Percentiles rank a stretch among this genome's conserved stretches.
Conservation (phyloP, 2,888 invertebrate genomes). For the Gerris lacustris region DNA sequence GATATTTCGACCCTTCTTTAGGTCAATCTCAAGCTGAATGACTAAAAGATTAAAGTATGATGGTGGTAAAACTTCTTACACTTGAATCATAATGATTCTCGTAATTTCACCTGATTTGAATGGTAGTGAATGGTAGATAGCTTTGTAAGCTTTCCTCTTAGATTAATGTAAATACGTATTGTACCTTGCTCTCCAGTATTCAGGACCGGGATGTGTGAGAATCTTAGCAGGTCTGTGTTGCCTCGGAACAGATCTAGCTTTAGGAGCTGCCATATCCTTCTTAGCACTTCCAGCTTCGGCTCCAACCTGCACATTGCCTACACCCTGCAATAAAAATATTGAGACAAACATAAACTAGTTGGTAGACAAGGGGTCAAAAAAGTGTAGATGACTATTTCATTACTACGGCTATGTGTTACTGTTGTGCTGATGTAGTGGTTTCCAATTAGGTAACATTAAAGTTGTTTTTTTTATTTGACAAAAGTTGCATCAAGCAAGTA, state of each 20-base stretch:
- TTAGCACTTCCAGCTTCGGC: not conserved
- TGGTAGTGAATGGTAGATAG: too few relatives aligned
- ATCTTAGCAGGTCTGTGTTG: constrained; percentile 27
- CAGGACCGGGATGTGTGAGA: constrained; percentile 54
- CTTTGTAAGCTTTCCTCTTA: too few relatives aligned
- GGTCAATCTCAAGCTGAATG: too few relatives aligned
- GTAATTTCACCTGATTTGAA: too few relatives aligned
- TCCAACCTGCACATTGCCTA: not conserved
- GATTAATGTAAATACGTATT: too few relatives aligned
- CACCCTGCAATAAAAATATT: not conserved
- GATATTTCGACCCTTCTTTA: too few relatives aligned
- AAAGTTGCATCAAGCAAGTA: too few relatives aligned
- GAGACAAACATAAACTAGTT: not conserved
- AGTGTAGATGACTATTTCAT: too few relatives aligned
- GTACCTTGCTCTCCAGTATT: constrained; percentile 60
- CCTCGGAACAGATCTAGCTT: not conserved
- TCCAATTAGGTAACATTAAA: not conserved
- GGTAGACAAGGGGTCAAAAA: too few relatives aligned
- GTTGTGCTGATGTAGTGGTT: not conserved
- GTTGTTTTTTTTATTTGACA: not conserved
- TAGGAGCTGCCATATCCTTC: not conserved
- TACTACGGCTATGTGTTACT: not conserved
- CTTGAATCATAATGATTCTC: too few relatives aligned
- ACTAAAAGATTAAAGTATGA: too few relatives aligned
- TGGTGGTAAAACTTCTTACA: too few relatives aligned